Base-by-base conservation (phyloP, 2,113 vertebrate species). In the Gymnocephalus cernua region DNA sequence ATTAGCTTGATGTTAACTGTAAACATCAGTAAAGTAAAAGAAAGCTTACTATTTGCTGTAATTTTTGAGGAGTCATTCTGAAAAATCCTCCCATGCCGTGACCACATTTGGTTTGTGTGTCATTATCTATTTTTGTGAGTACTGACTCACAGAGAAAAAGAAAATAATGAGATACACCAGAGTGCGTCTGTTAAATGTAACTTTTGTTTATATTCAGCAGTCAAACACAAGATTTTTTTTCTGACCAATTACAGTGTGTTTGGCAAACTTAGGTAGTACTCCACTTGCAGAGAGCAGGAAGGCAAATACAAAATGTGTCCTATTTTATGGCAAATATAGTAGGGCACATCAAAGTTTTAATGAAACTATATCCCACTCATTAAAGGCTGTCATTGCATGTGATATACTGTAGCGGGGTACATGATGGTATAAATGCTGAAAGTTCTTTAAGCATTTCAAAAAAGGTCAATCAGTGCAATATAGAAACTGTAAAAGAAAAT, bases 161-260 rank as follows among this genome's bases (percentile, higher is more conserved):
- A 32, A 59, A 78, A 65, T 79, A 78, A 85, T 83, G 73, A 86
- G 53, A 77, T 50, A 66, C 16, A 41, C 18, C 47, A 74, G 38
- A 77, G 59, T 51, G 4, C n/a, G 11, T 77, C 44, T 50, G 18
- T 77, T 66, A 53, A 45, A 71, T 76, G 4, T 32, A 27, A 8
- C 9, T 21, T 82, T 5, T 47, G 27, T 45, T 11, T 19, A 19
- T 79, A 50, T 45, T 8, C n/a, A 56, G 50, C 50, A 63, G 69
- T 62, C 19, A 47, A 51, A 71, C 19, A 56, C 6, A 32, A 75
- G 16, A 2, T 7, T 77, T 23, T 29, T 63, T 54, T 32, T 79
- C 29, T 38, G 5, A 13, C 27, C 71, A 62, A 85, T 86, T 78
- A 61, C 13, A 74, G 14, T 50, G 9, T 62, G 29, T 75, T 66